Percentiles rank a stretch among this genome's conserved stretches.
Evolutionary conservation across 2,113 vertebrate genomes (phyloP).

Genomic region (Urocitellus parryii): DNA sequence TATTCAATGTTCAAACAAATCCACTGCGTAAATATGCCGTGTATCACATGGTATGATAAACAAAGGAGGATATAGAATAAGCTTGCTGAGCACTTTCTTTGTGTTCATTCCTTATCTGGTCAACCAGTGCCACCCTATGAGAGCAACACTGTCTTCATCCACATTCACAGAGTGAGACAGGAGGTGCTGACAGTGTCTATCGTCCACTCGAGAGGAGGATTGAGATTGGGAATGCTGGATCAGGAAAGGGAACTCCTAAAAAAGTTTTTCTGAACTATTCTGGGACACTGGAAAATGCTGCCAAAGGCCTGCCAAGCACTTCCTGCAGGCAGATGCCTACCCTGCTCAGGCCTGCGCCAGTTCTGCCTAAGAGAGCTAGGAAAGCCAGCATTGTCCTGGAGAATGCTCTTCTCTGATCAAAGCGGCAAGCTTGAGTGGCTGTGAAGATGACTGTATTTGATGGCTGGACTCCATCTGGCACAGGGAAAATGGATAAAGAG

Average conservation of each 20-base stretch:
- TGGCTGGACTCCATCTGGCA: neutral
- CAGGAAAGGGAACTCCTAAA: neutral
- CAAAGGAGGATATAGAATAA: neutral
- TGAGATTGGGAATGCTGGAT: neutral
- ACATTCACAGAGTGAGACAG: neutral
- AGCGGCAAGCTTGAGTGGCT: fast-evolving
- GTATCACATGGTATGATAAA: neutral
- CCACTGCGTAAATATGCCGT: neutral
- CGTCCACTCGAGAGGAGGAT: neutral
- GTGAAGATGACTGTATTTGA: too few species aligned
- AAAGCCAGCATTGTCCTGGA: neutral
- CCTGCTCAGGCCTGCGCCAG: too few species aligned
- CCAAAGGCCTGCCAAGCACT: neutral
- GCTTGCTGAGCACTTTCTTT: neutral
- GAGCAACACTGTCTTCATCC: neutral
- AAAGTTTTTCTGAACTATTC: neutral
- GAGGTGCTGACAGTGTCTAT: too few species aligned
- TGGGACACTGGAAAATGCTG: neutral
- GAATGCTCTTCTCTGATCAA: neutral
- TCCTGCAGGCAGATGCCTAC: neutral
- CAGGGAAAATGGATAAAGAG: neutral
- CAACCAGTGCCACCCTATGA: too few species aligned
- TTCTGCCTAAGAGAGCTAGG: neutral
- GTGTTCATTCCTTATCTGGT: neutral
- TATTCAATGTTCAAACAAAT: neutral